Evolutionary conservation across 1,140 invertebrate genomes (phyloP).

Genomic region (Proctacanthus coquilletti): DNA sequence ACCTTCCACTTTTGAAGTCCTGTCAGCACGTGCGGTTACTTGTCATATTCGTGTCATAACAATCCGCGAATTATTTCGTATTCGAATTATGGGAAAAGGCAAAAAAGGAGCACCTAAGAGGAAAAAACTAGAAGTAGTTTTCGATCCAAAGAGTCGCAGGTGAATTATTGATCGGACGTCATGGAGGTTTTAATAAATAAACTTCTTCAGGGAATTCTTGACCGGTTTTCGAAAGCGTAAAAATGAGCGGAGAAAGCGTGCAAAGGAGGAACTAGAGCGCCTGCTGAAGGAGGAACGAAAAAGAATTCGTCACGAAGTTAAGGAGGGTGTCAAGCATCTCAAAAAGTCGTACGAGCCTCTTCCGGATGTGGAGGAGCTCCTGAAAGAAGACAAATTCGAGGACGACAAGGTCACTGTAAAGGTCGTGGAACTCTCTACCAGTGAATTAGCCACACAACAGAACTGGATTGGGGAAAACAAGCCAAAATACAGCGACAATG

Average conservation of each 20-base stretch:
- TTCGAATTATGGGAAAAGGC: no score
- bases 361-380: conserved; percentile 47
- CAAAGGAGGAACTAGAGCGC: conserved; percentile 48
- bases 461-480: conserved; percentile 54
- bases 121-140: conserved; percentile 39
- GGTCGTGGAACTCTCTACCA: conserved; percentile 51
- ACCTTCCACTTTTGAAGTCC: no score
- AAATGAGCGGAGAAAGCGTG: conserved; percentile 49
- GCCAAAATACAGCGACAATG: conserved; percentile 30
- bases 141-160: conserved; percentile 43
- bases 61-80: no score
- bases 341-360: conserved; percentile 41
- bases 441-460: conserved; percentile 43
- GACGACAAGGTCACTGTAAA: conserved; percentile 58
- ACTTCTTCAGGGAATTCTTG: conserved; percentile 44
- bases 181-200: background rate
- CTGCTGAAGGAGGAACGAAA: conserved; percentile 58
- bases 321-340: conserved; percentile 35
- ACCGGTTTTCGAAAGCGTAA: conserved; percentile 64
- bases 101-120: background rate
- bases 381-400: conserved; percentile 47
- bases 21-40: no score
- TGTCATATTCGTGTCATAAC: no score
- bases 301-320: conserved; percentile 52
- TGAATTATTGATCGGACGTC: conserved; percentile 17